Percentiles rank a stretch among this genome's conserved stretches.
These are phyloP conservation scores for Camelus dromedarius DNA, from an alignment of 2,113 vertebrate species.

Conservation along the genomic window DNA sequence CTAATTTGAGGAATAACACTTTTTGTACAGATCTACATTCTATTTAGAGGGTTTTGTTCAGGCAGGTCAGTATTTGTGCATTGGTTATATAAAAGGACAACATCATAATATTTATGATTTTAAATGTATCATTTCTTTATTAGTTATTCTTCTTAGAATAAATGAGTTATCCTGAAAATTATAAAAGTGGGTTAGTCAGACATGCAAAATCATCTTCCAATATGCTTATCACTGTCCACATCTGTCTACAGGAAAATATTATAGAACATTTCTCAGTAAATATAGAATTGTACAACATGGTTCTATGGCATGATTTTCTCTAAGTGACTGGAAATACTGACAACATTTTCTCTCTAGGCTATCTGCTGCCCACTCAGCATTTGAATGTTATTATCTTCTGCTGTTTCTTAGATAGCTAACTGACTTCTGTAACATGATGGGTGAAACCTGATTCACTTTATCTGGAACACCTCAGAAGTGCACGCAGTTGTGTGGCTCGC, in stretches of 20 bases:
- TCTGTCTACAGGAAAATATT: not conserved
- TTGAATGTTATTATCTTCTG: not conserved
- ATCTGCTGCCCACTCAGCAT: not conserved
- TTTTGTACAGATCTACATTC: not conserved
- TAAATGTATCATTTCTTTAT: not conserved
- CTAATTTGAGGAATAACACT: not conserved
- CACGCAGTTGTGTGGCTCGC: not conserved
- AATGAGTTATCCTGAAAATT: not conserved
- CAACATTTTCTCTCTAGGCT: not conserved
- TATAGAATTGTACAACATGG: not conserved
- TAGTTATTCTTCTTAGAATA: not conserved
- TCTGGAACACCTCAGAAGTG: not conserved
- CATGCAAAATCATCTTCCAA: not conserved
- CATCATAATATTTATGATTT: not conserved
- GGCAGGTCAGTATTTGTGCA: not conserved
- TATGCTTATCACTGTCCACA: not conserved
- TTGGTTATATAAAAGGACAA: not conserved
- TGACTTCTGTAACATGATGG: not conserved
- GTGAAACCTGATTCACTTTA: slow-evolving; percentile 58
- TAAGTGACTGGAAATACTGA: not conserved
- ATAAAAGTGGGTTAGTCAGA: not conserved
- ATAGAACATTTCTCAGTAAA: not conserved
- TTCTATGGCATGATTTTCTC: not conserved
- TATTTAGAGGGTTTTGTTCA: not conserved
- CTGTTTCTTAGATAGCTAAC: slow-evolving; percentile 6